A percentile compares a stretch with the other conserved stretches of the same genome.
Evolutionary conservation across 2,113 vertebrate genomes (phyloP).

Genomic region (Sphaerodactylus townsendi): DNA sequence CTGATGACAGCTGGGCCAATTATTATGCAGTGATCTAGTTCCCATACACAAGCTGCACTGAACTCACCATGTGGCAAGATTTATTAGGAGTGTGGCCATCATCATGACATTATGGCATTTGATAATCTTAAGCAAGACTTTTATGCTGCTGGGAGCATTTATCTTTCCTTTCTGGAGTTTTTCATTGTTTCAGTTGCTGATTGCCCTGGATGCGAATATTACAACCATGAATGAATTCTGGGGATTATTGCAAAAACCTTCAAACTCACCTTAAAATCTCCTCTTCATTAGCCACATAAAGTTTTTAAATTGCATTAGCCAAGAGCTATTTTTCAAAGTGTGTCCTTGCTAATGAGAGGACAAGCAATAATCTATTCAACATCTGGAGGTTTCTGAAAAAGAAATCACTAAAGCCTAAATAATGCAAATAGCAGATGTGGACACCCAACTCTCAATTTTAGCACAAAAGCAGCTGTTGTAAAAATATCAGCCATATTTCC

Average conservation of each 20-base stretch:
- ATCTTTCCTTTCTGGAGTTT: neutral
- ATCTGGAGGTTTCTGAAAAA: neutral
- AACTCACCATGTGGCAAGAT: too few species aligned
- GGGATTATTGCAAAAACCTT: neutral
- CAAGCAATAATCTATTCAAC: neutral
- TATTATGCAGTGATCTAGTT: too few species aligned
- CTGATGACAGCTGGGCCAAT: too few species aligned
- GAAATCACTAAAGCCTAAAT: neutral
- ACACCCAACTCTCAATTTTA: neutral
- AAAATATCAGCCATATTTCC: neutral
- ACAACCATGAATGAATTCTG: neutral
- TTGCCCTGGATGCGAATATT: neutral
- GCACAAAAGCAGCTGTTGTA: neutral
- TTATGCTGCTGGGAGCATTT: neutral
- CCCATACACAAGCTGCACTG: too few species aligned
- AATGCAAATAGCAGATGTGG: neutral
- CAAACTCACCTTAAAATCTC: neutral
- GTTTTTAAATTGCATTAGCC: slow-evolving; percentile 2
- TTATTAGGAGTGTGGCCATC: too few species aligned
- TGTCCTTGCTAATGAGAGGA: neutral
- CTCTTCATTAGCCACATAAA: neutral
- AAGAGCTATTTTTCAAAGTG: slow-evolving; percentile 9
- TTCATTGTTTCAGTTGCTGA: neutral
- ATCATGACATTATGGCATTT: too few species aligned
- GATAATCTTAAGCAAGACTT: neutral